Percentiles rank a stretch among this genome's conserved stretches.
Evolutionary conservation across 2,113 vertebrate species (phyloP).

Genomic region (Arenaria interpres): DNA sequence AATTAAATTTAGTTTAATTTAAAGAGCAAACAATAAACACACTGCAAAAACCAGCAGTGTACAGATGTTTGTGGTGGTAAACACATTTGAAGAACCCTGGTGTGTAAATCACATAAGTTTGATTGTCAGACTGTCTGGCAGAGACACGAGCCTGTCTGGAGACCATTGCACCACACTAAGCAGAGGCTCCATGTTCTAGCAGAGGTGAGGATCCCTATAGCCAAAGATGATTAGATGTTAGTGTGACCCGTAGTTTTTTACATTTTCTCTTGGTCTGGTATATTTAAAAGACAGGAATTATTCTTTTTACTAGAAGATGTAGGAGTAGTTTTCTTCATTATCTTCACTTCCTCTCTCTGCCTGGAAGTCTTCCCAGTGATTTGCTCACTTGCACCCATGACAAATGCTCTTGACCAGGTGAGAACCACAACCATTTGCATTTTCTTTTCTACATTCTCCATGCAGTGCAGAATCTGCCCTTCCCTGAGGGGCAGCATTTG

Average conservation of each 20-base stretch:
- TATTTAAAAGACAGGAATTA: neutral
- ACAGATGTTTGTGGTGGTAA: neutral
- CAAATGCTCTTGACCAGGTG: neutral
- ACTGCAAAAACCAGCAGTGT: neutral
- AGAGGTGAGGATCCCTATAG: neutral
- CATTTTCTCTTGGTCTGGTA: neutral
- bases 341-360: neutral
- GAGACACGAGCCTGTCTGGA: neutral
- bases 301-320: neutral
- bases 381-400: neutral
- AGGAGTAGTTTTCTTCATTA: neutral
- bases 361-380: neutral
- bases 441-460: neutral
- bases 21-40: neutral
- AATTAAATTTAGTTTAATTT: neutral
- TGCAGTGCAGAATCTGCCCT: neutral
- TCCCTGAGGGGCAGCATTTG: accelerated
- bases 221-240: neutral
- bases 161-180: neutral
- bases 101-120: neutral
- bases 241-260: neutral
- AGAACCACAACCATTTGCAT: neutral
- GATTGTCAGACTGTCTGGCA: neutral
- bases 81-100: neutral
- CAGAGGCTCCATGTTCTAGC: neutral